A percentile compares a stretch with the other conserved stretches of the same genome.
These are phyloP conservation scores for Sterrhoptilus dennistouni DNA, from an alignment of 2,113 vertebrate genomes.

Conservation along the genomic window DNA sequence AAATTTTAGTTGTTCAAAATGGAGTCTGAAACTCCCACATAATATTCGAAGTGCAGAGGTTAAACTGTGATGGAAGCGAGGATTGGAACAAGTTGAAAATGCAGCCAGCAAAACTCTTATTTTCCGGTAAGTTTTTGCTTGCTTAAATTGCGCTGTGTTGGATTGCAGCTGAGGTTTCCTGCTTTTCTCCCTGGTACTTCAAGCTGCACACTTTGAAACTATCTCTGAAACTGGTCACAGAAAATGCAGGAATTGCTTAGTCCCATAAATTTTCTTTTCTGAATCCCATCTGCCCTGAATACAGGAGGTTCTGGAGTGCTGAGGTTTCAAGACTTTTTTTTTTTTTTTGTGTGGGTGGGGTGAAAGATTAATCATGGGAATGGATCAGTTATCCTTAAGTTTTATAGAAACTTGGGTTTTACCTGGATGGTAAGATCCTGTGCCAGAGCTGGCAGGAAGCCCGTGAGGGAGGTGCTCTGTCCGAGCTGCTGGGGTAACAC, in stretches of 20 bases:
- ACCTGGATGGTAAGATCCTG: background rate
- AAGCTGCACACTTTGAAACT: background rate
- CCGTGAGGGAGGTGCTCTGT: background rate
- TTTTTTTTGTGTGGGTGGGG: background rate
- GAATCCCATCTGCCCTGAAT: background rate
- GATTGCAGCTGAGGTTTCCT: background rate
- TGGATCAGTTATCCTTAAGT: background rate
- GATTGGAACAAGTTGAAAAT: background rate
- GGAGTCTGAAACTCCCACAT: background rate
- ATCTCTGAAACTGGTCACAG: background rate
- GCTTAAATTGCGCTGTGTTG: background rate
- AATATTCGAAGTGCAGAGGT: background rate
- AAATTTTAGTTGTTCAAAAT: background rate
- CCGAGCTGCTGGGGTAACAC: background rate
- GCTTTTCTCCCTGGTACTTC: background rate
- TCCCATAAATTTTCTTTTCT: background rate
- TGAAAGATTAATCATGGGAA: rapidly evolving
- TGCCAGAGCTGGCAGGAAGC: background rate
- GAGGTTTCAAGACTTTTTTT: background rate
- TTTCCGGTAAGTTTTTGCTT: background rate
- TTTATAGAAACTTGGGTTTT: background rate
- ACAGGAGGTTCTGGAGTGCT: background rate
- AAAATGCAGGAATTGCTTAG: background rate
- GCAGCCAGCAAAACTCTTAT: background rate
- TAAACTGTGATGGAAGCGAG: background rate